phyloP scores from a whole-genome alignment of 64 coral and sea anemone genomes.

The Actinia tenebrosa region DNA sequence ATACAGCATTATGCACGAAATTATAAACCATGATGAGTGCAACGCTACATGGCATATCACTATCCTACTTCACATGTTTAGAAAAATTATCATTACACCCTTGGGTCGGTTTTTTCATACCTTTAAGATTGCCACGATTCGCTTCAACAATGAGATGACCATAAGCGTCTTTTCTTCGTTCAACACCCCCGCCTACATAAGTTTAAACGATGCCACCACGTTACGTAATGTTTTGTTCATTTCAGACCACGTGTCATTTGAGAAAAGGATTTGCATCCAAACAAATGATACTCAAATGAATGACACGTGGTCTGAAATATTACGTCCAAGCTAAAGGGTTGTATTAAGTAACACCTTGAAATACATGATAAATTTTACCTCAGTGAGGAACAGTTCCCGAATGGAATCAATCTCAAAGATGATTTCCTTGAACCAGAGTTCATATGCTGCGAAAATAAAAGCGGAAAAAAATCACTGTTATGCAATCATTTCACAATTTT shows the following conservation, averaged over 20 bases:
- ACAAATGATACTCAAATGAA: no score
- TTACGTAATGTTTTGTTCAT: no score
- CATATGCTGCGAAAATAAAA: conserved; percentile 60
- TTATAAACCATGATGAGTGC: no score
- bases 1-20: no score
- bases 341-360: no score
- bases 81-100: no score
- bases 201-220: background rate
- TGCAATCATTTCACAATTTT: no score
- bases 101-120: background rate
- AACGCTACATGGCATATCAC: no score
- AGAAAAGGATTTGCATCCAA: no score
- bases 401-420: conserved; percentile 86
- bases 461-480: background rate
- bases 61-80: no score
- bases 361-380: conserved; percentile 11
- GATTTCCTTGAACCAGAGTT: conserved; percentile 95
- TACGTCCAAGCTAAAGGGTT: no score
- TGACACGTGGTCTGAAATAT: no score
- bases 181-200: conserved; percentile 26
- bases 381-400: conserved; percentile 48
- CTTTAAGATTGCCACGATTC: conserved; percentile 82
- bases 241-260: background rate
- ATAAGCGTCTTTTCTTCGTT: conserved; percentile 84
- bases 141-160: conserved; percentile 70